phyloP scores from a whole-genome alignment of 2,888 invertebrate species.

The Acanthosepion lycidas region DNA sequence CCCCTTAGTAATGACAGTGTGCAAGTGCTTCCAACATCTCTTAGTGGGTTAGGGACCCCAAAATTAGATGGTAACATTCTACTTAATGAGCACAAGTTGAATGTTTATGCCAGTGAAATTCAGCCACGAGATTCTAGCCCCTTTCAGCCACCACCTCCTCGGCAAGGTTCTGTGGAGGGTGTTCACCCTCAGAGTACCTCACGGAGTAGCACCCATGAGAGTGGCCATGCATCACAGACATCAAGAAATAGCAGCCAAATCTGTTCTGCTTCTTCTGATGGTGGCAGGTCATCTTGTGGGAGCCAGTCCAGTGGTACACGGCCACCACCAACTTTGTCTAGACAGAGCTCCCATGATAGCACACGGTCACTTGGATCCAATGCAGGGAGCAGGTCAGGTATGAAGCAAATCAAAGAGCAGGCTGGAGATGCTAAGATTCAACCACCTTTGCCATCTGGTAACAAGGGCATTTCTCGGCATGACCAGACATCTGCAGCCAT shows the following conservation, averaged over 20 bases:
- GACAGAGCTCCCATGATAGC: conserved; percentile 2
- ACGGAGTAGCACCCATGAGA: neutral
- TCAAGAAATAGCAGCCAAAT: neutral
- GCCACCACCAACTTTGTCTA: neutral
- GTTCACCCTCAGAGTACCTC: neutral
- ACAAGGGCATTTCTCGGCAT: neutral
- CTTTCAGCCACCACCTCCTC: conserved; percentile 35
- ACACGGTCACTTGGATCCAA: conserved; percentile 41
- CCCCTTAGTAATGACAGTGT: neutral
- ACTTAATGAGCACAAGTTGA: conserved; percentile 40
- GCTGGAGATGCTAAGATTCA: neutral
- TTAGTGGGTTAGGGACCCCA: neutral
- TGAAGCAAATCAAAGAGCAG: conserved; percentile 37
- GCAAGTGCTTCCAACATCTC: neutral
- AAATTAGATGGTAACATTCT: neutral
- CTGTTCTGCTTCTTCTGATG: neutral
- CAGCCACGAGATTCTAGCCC: conserved; percentile 43
- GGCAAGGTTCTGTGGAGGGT: conserved; percentile 35
- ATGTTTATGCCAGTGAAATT: conserved; percentile 41
- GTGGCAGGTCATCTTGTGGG: conserved; percentile 18
- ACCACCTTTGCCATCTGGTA: neutral
- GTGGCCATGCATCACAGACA: neutral
- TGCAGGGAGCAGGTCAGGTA: neutral
- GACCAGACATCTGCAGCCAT: conserved; percentile 40
- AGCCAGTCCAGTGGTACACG: neutral